Evolutionary conservation across 2,113 vertebrate genomes (phyloP).

Genomic region (Oceanodroma tethys): DNA sequence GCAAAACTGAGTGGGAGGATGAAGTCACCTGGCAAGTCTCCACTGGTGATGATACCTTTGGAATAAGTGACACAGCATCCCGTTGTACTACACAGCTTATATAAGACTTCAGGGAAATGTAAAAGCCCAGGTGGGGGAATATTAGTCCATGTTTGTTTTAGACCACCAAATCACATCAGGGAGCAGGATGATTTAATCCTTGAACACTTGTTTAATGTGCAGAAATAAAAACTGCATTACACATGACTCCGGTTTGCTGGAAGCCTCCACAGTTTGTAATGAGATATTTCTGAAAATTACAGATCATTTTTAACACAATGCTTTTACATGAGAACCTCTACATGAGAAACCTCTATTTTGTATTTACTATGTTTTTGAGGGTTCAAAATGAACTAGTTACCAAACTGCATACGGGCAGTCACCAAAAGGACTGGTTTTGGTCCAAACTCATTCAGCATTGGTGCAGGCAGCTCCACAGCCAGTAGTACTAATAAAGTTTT

Average conservation of each 20-base stretch:
- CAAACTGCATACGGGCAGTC: background rate
- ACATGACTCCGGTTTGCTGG: background rate
- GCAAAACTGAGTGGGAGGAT: slow-evolving; percentile 65
- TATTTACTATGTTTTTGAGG: background rate
- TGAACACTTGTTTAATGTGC: background rate
- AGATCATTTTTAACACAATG: background rate
- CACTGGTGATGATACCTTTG: slow-evolving; percentile 66
- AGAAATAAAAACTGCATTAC: slow-evolving; percentile 9
- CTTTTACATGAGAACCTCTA: background rate
- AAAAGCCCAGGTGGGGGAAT: slow-evolving; percentile 40
- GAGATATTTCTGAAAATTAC: background rate
- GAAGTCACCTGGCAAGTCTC: slow-evolving; percentile 65
- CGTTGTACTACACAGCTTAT: slow-evolving; percentile 50
- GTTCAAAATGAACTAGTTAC: background rate
- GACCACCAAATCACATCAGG: slow-evolving; percentile 48
- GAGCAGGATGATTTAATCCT: slow-evolving; percentile 39
- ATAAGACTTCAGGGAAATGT: slow-evolving; percentile 59
- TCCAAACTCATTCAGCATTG: background rate
- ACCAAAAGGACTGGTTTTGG: background rate
- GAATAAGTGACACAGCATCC: slow-evolving; percentile 65
- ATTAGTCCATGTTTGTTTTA: slow-evolving; percentile 41
- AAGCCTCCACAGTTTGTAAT: background rate
- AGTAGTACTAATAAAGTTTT: background rate
- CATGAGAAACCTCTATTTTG: background rate
- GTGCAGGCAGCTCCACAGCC: background rate